Percentiles rank a stretch among this genome's conserved stretches.
Evolutionary conservation across 2,888 invertebrate genomes (phyloP).

Genomic region (Dasysyrphus tricinctus): DNA sequence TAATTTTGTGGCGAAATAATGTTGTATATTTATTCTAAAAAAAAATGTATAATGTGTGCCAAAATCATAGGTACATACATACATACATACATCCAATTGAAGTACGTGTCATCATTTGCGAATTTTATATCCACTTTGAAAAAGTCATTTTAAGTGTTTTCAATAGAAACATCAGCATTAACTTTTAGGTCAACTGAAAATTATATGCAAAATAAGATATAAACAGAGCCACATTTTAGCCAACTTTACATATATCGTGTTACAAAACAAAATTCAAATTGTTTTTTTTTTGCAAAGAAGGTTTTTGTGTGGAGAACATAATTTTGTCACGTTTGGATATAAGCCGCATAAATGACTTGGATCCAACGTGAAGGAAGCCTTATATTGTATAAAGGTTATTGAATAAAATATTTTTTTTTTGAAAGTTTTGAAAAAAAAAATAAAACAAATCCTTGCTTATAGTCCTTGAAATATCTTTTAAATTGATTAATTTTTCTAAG

Average conservation of each 20-base stretch:
- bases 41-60: too few relatives aligned
- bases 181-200: constrained; percentile 21
- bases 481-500: too few relatives aligned
- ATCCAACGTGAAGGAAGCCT: background rate
- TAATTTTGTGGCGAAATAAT: too few relatives aligned
- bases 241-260: background rate
- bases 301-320: background rate
- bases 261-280: constrained; percentile 3
- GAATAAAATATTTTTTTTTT: background rate
- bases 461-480: too few relatives aligned
- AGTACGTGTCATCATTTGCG: background rate
- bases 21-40: too few relatives aligned
- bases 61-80: too few relatives aligned
- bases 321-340: constrained; percentile 14
- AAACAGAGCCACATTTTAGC: background rate
- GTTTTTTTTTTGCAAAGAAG: background rate
- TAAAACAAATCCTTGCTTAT: too few relatives aligned
- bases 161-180: constrained; percentile 7
- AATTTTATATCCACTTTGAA: background rate
- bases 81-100: background rate
- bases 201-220: background rate
- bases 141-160: background rate
- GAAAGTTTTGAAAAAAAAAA: background rate
- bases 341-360: background rate
- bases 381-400: background rate